Evolutionary conservation across 2,888 invertebrate genomes (phyloP).

Genomic region (Chydorus sphaericus): DNA sequence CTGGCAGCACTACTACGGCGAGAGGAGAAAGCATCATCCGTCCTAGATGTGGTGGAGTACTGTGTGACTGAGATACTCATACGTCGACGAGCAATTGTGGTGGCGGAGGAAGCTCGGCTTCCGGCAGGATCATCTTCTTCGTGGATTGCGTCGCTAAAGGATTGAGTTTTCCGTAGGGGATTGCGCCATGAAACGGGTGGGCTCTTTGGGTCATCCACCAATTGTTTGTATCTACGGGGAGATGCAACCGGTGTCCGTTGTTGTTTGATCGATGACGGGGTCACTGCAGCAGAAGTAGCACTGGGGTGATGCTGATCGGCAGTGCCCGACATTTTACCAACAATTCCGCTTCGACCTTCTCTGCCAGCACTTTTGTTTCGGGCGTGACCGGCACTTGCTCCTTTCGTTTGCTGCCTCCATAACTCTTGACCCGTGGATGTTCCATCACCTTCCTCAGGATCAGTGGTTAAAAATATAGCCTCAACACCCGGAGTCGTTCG

Average conservation of each 20-base stretch:
- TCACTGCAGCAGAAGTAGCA: not conserved
- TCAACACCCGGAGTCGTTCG: slow-evolving; percentile 9
- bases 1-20: slow-evolving; percentile 12
- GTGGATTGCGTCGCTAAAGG: not conserved
- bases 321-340: not conserved
- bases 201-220: not conserved
- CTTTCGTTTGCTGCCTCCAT: slow-evolving; percentile 13
- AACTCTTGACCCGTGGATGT: slow-evolving; percentile 6
- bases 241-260: not conserved
- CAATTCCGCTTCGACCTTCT: not conserved
- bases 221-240: not conserved
- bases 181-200: not conserved
- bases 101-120: not conserved
- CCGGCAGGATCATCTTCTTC: not conserved
- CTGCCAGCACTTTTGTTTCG: slow-evolving; percentile 3
- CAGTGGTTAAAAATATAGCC: slow-evolving; percentile 14
- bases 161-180: not conserved
- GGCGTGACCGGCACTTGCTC: not conserved
- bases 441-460: slow-evolving; percentile 13
- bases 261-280: not conserved
- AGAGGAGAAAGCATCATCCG: not conserved
- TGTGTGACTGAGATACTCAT: not conserved
- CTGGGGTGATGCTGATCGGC: not conserved
- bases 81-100: not conserved
- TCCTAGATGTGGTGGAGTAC: not conserved